Evolutionary conservation across 2,888 invertebrate species (phyloP), one percentile per base, ranked within the genome.

Genomic region (Acronicta alni): DNA sequence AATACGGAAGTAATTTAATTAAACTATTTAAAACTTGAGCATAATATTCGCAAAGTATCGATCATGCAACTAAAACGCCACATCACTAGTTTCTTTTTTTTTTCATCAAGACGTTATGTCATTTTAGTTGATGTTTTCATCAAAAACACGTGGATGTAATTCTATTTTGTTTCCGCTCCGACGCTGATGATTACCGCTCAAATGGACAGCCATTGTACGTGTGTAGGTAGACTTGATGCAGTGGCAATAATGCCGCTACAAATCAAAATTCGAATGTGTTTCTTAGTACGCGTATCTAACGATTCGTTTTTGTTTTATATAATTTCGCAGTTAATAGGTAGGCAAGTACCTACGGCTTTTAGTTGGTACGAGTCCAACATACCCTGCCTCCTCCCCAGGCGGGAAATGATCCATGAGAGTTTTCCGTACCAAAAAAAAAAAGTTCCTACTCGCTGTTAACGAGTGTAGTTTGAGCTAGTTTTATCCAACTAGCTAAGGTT

Each of bases 101-200:
- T 15, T 14, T 3, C 26, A 42, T 53, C 16, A 35, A 47, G 3
- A 39, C 42, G 23, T 70, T 62, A 66, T 57, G 47, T 57, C 45
- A 56, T 57, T 39, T 42, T 41, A 15, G 49, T 41, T 55, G 44
- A 62, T 63, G 62, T 63, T 44, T 48, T 37, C 52, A 67, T 62
- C 44, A 56, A 20, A 10, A 41, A 35, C 51, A 54, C 67, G 58
- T 58, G 67, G 30, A 2, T 23, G 43, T 52, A 52, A 72, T 67
- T 67, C 47, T 58, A 56, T 72, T 67, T 55, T 42, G 37, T 63
- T 70, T 56, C 63, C 59, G 55, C 49, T 72, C 26, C 17, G 49
- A 1, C 47, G 58, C 39, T 37, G 42, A 55, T 42, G 57, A 16
- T 9, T 54, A 44, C 14, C 42, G 16, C 20, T 26, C 26, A 32